Evolutionary conservation across 2,888 invertebrate genomes (phyloP).

Genomic region (Protula sp.): DNA sequence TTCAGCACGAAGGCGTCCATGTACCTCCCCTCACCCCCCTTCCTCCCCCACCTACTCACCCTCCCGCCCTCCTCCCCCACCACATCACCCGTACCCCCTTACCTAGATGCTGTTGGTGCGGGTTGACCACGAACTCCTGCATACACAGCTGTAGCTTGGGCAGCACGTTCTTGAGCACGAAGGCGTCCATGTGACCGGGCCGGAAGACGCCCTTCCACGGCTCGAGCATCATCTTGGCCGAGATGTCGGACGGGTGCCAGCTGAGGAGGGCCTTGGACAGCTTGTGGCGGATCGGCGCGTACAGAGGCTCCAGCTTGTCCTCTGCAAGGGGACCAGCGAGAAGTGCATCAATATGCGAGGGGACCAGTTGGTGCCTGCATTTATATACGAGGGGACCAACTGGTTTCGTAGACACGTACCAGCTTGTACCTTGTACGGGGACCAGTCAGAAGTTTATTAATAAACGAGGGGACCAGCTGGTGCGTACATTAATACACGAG

Average conservation of each 20-base stretch:
- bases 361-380: no score
- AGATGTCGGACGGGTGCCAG: conserved; percentile 93
- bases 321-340: conserved; percentile 12
- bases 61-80: no score
- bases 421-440: no score
- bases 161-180: conserved; percentile 68
- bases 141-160: conserved; percentile 50
- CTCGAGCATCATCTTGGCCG: conserved; percentile 82
- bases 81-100: conserved; percentile 88
- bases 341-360: no score
- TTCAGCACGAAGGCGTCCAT: conserved; percentile 77
- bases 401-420: no score
- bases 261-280: conserved; percentile 79
- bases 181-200: conserved; percentile 66
- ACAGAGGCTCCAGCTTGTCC: conserved; percentile 61
- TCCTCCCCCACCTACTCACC: no score
- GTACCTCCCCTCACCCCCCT: conserved; percentile 65
- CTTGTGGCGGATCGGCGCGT: conserved; percentile 87
- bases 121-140: conserved; percentile 49
- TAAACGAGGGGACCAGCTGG: no score
- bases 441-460: no score
- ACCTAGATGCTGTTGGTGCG: conserved; percentile 50
- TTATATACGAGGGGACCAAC: no score
- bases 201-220: conserved; percentile 83
- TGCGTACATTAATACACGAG: no score